Base-by-base conservation (phyloP, 2,113 vertebrate genomes). In the Xyrauchen texanus region DNA sequence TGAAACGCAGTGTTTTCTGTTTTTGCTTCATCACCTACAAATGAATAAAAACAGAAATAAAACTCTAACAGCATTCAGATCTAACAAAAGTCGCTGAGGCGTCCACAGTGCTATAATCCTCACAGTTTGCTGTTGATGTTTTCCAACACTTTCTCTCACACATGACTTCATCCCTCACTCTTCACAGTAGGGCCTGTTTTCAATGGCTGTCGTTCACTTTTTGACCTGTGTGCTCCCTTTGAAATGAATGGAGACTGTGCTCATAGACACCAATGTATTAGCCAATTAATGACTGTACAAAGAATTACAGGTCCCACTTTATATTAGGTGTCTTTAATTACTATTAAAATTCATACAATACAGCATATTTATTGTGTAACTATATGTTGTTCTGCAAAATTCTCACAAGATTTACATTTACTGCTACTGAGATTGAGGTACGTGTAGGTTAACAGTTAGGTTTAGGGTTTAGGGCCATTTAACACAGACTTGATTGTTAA, bases 41-140 rank as follows among this genome's bases (percentile, higher is more conserved):
- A 67, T 53, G 11, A 52, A 42, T 21, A 60, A 45, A 58, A 71
- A 52, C 71, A 58, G 10, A 4, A n/a, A 55, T 66, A 63, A 63
- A 77, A 67, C n/a, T 58, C 49, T 16, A 58, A 9, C 45, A 55
- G 47, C 9, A 46, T 62, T 4, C 6, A 52, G 53, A 13, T 52
- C 61, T 77, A 68, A 72, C 75, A 2, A 47, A 13, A 10, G 34
- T 47, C 4, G 16, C 62, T 68, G 77, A 73, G 68, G 63, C 77
- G 3, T 74, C 60, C 47, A 69, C 34, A 68, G 46, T 45, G 16
- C 45, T 60, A 67, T 72, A 64, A 49, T 51, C 16, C 45, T 67
- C 75, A 78, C 72, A 74, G 72, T 74, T 74, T 74, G 72, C 49
- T 74, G 72, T 74, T 74, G 72, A 74, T 63, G 58, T 74, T 51